Evolutionary conservation across 2,113 vertebrate species (phyloP), one percentile per base, ranked within the genome.

Genomic region (Ciconia stormi): DNA sequence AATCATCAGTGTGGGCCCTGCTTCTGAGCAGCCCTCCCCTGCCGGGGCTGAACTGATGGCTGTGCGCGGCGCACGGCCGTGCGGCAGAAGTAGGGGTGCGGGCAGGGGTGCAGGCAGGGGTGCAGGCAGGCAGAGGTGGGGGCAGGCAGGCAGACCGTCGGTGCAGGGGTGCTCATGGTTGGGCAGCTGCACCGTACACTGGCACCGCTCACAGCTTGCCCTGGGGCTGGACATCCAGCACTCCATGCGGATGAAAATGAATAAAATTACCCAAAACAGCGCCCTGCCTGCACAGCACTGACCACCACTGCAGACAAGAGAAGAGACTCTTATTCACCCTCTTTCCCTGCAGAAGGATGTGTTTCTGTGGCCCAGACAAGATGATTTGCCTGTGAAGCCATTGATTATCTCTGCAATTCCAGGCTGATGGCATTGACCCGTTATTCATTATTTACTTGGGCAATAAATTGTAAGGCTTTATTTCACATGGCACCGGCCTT

Each of bases 361-460:
- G 1, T 4, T 15, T 87, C 46, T 10, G 8, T 2, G 46, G 56
- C 59, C 56, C 27, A 7, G 3, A 40, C 0, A 2, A 4, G 59
- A 6, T 0, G 13, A 9, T 66, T 70, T 36, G 66, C 34, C 61
- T 3, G 21, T 2, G 6, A 30, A 66, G 59, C 40, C 17, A 0
- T 1, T 1, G 69, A 7, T 66, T 13, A 12, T 9, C 25, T 4
- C 46, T 29, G 10, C 74, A 16, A 29, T 10, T 7, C 46, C 78
- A 2, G 50, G 50, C 84, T 44, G 88, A 10, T 9, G 69, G 65
- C 46, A 11, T 1, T 2, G 53, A 16, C 8, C 19, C 3, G 6
- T 29, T 38, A 6, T 10, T 56, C 16, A 3, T 26, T 5, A 6
- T 32, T 55, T 22, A 19, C 59, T 47, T 4, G 0, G 49, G 55